A percentile compares a stretch with the other conserved stretches of the same genome.
Conservation (phyloP, 2,888 invertebrate species). For the Chrysolina americana region DNA sequence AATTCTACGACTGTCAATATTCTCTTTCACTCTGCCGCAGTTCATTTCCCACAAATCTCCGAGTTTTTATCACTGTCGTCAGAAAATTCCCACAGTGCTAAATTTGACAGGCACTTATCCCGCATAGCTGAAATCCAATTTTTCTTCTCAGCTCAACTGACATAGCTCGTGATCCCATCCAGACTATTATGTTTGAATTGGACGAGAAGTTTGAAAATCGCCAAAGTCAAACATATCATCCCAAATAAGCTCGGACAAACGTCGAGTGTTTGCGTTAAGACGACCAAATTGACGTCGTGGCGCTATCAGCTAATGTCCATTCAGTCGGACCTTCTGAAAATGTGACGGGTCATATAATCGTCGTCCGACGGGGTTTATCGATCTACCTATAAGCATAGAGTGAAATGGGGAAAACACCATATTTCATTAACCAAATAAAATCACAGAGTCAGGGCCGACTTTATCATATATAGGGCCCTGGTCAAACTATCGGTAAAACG, state of each 20-base stretch:
- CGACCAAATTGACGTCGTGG: slow-evolving; percentile 38
- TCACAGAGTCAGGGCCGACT: no score
- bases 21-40: neutral
- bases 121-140: slow-evolving; percentile 23
- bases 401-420: neutral
- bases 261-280: slow-evolving; percentile 42
- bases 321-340: slow-evolving; percentile 16
- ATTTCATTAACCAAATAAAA: no score
- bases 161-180: slow-evolving; percentile 24
- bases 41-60: slow-evolving; percentile 18
- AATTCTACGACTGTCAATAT: neutral
- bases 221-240: slow-evolving; percentile 45
- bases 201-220: slow-evolving; percentile 32
- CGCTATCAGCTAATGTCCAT: slow-evolving; percentile 46
- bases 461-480: no score
- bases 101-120: slow-evolving; percentile 28
- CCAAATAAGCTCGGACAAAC: slow-evolving; percentile 43
- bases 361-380: neutral
- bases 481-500: no score
- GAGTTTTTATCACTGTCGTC: slow-evolving; percentile 12
- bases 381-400: neutral
- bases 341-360: slow-evolving; percentile 1
- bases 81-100: slow-evolving; percentile 12
- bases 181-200: slow-evolving; percentile 41
- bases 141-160: slow-evolving; percentile 20